Evolutionary conservation across 2,797 vertebrate species (phyloP).

Genomic region (Sebastes minor): DNA sequence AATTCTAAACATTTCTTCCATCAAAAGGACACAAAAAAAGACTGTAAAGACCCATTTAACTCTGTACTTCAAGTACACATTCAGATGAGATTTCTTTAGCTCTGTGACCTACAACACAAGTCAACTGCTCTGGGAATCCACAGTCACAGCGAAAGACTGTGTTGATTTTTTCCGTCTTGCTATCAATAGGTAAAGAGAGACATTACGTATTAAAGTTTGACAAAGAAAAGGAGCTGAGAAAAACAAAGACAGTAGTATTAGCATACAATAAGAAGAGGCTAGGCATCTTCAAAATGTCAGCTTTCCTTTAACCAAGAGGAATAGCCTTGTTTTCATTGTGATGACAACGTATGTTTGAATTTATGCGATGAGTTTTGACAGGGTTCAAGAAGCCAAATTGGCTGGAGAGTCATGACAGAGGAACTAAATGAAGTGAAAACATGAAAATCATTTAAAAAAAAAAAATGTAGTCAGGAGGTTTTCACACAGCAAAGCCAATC

Average conservation of each 20-base stretch:
- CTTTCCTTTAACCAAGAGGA: neutral
- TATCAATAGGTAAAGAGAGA: neutral
- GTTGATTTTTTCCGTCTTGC: neutral
- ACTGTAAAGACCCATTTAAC: neutral
- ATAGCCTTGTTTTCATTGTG: neutral
- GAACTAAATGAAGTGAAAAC: constrained; percentile 13
- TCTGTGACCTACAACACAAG: neutral
- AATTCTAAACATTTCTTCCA: neutral
- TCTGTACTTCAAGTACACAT: neutral
- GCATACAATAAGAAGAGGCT: neutral
- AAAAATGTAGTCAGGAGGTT: neutral
- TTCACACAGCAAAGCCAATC: neutral
- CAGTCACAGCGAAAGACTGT: neutral
- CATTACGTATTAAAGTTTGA: neutral
- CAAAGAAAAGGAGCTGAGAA: neutral
- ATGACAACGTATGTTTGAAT: neutral
- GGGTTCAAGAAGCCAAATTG: neutral
- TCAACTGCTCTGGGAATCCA: neutral
- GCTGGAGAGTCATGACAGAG: neutral
- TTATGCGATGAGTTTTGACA: neutral
- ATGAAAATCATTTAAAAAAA: neutral
- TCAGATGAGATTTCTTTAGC: neutral
- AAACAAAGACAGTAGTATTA: neutral
- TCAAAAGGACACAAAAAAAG: neutral
- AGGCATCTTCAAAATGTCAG: neutral